Evolutionary conservation across 2,888 invertebrate genomes (phyloP).

Genomic region (Auanema freiburgensis): DNA sequence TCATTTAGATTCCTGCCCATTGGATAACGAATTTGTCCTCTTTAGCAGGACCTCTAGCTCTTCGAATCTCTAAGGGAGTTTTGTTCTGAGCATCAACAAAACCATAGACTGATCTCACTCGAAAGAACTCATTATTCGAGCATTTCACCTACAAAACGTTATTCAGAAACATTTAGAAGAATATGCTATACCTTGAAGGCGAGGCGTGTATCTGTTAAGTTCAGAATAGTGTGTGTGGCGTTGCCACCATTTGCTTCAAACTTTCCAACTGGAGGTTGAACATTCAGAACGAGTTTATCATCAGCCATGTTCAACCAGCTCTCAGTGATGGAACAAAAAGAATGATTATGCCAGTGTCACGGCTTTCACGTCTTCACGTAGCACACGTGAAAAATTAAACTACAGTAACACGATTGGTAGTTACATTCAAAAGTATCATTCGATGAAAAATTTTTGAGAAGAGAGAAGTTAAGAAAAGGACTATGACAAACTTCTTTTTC

Average conservation of each 20-base stretch:
- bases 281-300: conserved; percentile 37
- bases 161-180: not conserved
- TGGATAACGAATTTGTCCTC: conserved; percentile 46
- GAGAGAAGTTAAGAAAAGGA: too few species aligned
- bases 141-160: conserved; percentile 33
- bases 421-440: too few species aligned
- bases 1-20: too few species aligned
- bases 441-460: too few species aligned
- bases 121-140: conserved; percentile 52
- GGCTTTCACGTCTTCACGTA: too few species aligned
- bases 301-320: not conserved
- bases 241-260: conserved; percentile 46
- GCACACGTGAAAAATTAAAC: too few species aligned
- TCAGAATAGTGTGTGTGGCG: conserved; percentile 39
- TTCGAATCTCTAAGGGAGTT: conserved; percentile 30
- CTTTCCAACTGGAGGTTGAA: conserved; percentile 41
- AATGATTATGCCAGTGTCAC: too few species aligned
- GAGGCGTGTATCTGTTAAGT: conserved; percentile 34
- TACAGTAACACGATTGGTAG: too few species aligned
- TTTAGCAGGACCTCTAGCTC: conserved; percentile 36
- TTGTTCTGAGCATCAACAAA: conserved; percentile 37
- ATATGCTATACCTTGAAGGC: conserved; percentile 47
- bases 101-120: conserved; percentile 51
- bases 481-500: too few species aligned
- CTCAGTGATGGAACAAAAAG: not conserved